Evolutionary conservation across 1,140 invertebrate genomes (phyloP).

Genomic region (Brachionus plicatilis): DNA sequence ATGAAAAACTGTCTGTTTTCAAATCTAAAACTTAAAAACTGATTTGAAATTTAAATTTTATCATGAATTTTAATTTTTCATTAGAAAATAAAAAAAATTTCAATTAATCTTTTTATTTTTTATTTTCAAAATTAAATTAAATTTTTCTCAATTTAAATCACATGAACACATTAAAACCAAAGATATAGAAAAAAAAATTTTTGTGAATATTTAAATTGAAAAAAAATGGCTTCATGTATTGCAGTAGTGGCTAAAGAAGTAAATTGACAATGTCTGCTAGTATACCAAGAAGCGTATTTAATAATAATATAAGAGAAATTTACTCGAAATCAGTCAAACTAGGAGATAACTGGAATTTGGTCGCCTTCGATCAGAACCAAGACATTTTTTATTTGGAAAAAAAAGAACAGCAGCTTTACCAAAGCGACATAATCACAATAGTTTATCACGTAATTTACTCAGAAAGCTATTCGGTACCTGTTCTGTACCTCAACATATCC

Average conservation of each 20-base stretch:
- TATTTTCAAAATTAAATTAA: background rate
- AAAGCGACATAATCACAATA: slow-evolving; percentile 22
- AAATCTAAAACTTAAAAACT: no score
- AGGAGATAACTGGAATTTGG: background rate
- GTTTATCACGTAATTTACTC: slow-evolving; percentile 59
- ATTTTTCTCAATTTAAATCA: background rate
- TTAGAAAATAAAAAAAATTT: no score
- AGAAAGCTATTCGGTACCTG: slow-evolving; percentile 60
- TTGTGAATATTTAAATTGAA: background rate
- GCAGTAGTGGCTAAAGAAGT: slow-evolving; percentile 40
- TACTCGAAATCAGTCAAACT: background rate
- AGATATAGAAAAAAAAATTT: background rate
- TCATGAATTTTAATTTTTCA: no score
- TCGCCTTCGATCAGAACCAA: background rate
- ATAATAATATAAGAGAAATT: background rate
- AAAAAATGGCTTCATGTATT: slow-evolving; percentile 35
- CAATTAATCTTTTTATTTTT: no score
- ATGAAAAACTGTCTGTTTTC: no score
- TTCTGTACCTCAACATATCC: slow-evolving; percentile 61
- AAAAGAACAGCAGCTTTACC: background rate
- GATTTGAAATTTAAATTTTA: no score
- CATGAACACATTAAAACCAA: background rate
- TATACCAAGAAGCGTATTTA: slow-evolving; percentile 17
- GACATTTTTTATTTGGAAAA: slow-evolving; percentile 27
- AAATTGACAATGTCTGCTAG: background rate